These are phyloP conservation scores for Crotalus helleri DNA, from an alignment of 2,113 vertebrate genomes.

Conservation along the genomic window DNA sequence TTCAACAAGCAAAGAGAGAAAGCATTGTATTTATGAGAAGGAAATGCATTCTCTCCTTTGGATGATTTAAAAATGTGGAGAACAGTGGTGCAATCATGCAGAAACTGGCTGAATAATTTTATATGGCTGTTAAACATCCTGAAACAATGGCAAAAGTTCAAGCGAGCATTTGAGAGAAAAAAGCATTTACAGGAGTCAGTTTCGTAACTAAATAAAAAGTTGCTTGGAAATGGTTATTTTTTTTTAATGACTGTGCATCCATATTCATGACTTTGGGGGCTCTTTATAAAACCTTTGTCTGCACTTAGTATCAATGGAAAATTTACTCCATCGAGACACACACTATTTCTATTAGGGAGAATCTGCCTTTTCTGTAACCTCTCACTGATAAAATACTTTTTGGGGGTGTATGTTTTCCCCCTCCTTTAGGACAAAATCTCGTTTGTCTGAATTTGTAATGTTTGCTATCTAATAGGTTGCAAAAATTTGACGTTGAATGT, in stretches of 20 bases:
- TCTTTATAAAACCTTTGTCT: background rate
- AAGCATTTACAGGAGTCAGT: constrained; percentile 17
- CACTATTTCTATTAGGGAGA: background rate
- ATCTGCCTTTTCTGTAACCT: background rate
- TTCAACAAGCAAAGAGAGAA: background rate
- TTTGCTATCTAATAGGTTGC: background rate
- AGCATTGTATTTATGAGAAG: background rate
- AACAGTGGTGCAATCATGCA: constrained; percentile 10
- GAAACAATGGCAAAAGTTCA: constrained; percentile 41
- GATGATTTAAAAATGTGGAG: constrained; percentile 47
- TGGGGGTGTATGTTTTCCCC: background rate
- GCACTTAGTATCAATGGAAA: background rate
- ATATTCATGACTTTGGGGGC: background rate
- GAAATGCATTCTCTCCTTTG: constrained; percentile 33
- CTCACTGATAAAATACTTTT: background rate
- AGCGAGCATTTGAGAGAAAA: constrained; percentile 43
- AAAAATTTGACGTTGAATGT: background rate
- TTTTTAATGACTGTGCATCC: background rate
- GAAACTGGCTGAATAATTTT: background rate
- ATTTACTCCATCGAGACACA: background rate
- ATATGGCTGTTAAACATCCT: constrained; percentile 28
- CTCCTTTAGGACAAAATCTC: background rate
- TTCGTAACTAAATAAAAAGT: constrained; percentile 42
- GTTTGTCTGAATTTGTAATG: background rate
- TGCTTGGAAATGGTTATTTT: constrained; percentile 15